A percentile compares a stretch with the other conserved stretches of the same genome.
Evolutionary conservation across 2,113 vertebrate genomes (phyloP).

Genomic region (Urocitellus parryii): DNA sequence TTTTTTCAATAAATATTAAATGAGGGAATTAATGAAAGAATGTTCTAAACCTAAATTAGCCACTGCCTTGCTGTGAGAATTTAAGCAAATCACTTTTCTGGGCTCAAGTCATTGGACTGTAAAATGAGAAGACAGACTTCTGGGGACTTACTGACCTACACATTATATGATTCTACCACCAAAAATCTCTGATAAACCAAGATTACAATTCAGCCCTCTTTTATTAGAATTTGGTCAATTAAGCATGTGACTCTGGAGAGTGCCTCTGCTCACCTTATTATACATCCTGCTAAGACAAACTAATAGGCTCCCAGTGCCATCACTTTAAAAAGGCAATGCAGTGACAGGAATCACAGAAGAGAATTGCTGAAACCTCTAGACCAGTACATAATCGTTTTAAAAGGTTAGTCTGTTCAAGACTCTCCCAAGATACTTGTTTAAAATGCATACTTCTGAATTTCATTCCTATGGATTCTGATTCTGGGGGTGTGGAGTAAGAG

Average conservation of each 20-base stretch:
- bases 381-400: not conserved
- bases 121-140: not conserved
- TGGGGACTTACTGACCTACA: not conserved
- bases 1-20: not conserved
- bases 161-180: not conserved
- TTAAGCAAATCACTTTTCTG: not conserved
- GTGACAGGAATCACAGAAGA: not conserved
- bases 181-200: constrained; percentile 2
- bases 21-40: not conserved
- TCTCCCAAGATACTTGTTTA: not conserved
- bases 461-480: not conserved
- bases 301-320: not conserved
- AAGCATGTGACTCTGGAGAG: not conserved
- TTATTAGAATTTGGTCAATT: not conserved
- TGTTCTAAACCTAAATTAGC: not conserved
- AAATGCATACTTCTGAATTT: not conserved
- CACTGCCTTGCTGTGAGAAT: not conserved
- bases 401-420: not conserved
- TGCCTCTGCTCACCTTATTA: not conserved
- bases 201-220: not conserved
- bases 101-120: not conserved
- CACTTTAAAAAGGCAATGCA: not conserved
- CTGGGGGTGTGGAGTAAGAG: rapidly evolving
- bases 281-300: not conserved
- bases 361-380: not conserved